Base-by-base conservation (phyloP, 2,113 vertebrate species). In the Sapajus apella region DNA sequence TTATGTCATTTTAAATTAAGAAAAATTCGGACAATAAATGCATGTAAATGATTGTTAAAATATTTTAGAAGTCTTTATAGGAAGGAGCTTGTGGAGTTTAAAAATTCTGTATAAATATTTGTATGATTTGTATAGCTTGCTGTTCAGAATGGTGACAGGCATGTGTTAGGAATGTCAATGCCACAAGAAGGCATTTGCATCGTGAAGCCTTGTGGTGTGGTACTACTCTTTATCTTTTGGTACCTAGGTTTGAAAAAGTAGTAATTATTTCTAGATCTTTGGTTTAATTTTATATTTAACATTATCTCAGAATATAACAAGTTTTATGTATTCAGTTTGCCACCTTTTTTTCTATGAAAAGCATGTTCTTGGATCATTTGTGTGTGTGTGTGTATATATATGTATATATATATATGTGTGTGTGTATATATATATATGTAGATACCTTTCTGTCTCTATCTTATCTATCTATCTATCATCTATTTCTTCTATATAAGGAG, bases 1-100 rank as follows among this genome's bases (percentile, higher is more conserved):
- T 91, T 76, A 40, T 87, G 18, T 85, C 11, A 64, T 37, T 95
- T 94, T 88, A 90, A 97, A 92, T 55, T 70, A 45, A 95, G 73
- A 55, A 94, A 97, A 68, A 68, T 68, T 94, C 47, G 72, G 72
- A 83, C 70, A 92, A 86, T 52, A 17, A 87, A 76, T 70, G 50
- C 0, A 37, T 40, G 14, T 32, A 92, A 76, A 72, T 40, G 64
- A 81, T 64, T 95, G 61, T 82, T 76, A 52, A 87, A 83, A 76
- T n/a, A 61, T 50, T 86, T 90, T 84, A 90, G 90, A 95, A 87
- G 25, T 40, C 75, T 95, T 87, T 81, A 47, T 64, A 92, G n/a
- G 21, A 87, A 94, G 30, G 83, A 91, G 37, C 9, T 79, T 88
- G 37, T 35, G 43, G 73, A 75, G 86, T 91, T 32, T 64, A n/a